phyloP scores from a whole-genome alignment of 2,888 invertebrate species.

The Eupithecia inturbata region DNA sequence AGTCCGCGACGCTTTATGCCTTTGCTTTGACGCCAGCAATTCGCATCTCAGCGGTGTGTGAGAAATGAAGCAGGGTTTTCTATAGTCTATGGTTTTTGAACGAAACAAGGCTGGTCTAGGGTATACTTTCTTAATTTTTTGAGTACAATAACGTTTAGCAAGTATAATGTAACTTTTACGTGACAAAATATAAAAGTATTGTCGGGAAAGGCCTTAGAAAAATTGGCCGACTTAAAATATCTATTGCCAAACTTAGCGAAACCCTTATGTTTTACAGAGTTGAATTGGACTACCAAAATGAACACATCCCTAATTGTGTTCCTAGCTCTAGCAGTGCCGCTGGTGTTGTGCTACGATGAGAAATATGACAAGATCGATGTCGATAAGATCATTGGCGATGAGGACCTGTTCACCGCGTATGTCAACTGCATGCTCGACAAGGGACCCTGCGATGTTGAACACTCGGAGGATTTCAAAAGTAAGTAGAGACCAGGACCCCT shows the following conservation, averaged over 20 bases:
- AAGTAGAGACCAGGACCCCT: slow-evolving; percentile 27
- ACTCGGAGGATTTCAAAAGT: slow-evolving; percentile 69
- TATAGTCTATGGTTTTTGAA: neutral
- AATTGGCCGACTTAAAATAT: neutral
- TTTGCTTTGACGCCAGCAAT: neutral
- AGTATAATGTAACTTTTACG: neutral
- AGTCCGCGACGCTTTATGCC: neutral
- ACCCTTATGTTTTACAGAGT: neutral
- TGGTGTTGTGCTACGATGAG: slow-evolving; percentile 67
- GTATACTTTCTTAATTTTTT: neutral
- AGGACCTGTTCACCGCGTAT: slow-evolving; percentile 60
- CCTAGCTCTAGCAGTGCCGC: slow-evolving; percentile 46
- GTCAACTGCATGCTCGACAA: slow-evolving; percentile 70
- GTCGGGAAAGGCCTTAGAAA: neutral
- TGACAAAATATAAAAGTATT: neutral
- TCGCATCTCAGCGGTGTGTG: neutral
- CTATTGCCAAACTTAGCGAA: neutral
- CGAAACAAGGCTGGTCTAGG: neutral
- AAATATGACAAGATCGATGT: slow-evolving; percentile 69
- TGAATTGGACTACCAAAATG: slow-evolving; percentile 48
- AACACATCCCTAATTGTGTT: slow-evolving; percentile 49
- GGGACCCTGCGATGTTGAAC: slow-evolving; percentile 65
- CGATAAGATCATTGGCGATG: slow-evolving; percentile 68
- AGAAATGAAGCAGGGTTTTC: neutral
- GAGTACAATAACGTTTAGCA: neutral